Base-by-base conservation (phyloP, 2,797 vertebrate genomes). In the Pangasius larnaudii region DNA sequence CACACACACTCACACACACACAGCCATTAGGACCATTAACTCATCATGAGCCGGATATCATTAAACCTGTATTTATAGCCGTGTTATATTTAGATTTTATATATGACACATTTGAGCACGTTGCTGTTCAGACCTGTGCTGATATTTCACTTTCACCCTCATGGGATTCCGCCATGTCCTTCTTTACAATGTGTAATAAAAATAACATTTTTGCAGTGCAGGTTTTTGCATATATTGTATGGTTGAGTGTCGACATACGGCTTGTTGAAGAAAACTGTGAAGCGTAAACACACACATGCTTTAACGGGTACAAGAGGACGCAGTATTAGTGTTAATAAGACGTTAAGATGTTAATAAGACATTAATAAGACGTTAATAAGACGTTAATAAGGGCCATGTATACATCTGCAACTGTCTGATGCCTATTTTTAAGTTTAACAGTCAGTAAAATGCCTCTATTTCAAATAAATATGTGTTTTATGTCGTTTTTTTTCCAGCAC, bases 161-260 rank as follows among this genome's bases (percentile, higher is more conserved):
- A 13, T 11, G 30, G 9, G 19, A 72, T 9, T 53, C 51, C 2
- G 46, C 8, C 1, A 22, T 13, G 16, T 59, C 51, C 51, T 30
- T 9, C 30, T 79, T 46, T 16, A 42, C 14, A 2, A 61, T n/a
- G 39, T 18, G 3, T 11, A 80, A 24, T 36, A 36, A 58, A 56
- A 58, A 56, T 56, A 79, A 71, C 10, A 51, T 51, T 24, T 81
- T 61, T 81, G 56, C 58, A 27, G 30, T 10, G 0, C 24, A 27
- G 46, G 36, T 81, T 59, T 81, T 61, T 81, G 79, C 79, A 81
- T 81, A 63, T 63, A 24, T 58, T 8, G 36, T 63, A 24, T 27
- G 63, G 56, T n/a, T 27, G 5, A 39, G 36, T 22, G 77, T 61
- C 6, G 22, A 78, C 27, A 53, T 16, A 53, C 14, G 19, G 46